Conservation (phyloP, 2,797 vertebrate genomes). For the Synaphobranchus kaupii region DNA sequence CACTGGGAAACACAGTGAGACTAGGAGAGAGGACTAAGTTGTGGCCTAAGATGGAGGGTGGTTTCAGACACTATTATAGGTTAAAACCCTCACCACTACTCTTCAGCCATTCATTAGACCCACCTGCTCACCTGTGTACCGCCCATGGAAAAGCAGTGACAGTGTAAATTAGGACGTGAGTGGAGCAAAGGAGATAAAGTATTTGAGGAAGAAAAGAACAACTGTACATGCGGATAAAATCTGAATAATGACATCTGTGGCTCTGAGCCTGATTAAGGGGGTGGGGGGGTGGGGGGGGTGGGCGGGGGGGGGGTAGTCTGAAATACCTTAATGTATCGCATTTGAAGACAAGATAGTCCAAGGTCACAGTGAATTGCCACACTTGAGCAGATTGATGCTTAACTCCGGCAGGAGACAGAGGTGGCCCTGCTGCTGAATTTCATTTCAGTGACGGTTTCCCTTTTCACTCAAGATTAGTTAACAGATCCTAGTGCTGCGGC, state of each 20-base stretch:
- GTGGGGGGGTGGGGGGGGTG: constrained; percentile 58
- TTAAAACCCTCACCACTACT: background rate
- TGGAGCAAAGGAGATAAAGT: constrained; percentile 27
- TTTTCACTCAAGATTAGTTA: constrained; percentile 47
- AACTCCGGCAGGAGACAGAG: constrained; percentile 61
- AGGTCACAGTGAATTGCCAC: constrained; percentile 65
- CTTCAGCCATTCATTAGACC: background rate
- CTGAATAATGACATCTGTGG: constrained; percentile 64
- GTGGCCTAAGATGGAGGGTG: background rate
- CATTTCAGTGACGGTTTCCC: constrained; percentile 66
- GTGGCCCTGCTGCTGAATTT: constrained; percentile 48
- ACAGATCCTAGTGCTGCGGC: background rate
- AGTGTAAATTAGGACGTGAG: background rate
- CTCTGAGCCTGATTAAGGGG: constrained; percentile 66
- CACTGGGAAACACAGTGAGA: background rate
- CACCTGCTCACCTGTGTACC: background rate
- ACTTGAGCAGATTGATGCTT: constrained; percentile 63
- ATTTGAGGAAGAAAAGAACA: constrained; percentile 35
- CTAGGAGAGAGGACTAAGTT: background rate
- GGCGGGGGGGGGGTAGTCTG: constrained; percentile 37
- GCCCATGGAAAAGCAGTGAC: background rate
- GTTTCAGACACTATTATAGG: background rate
- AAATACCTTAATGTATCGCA: constrained; percentile 10
- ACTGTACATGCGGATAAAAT: constrained; percentile 59
- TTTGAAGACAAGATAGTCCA: constrained; percentile 60